phyloP scores from a whole-genome alignment of 2,113 vertebrate species.

The Romanogobio albipinnatus region DNA sequence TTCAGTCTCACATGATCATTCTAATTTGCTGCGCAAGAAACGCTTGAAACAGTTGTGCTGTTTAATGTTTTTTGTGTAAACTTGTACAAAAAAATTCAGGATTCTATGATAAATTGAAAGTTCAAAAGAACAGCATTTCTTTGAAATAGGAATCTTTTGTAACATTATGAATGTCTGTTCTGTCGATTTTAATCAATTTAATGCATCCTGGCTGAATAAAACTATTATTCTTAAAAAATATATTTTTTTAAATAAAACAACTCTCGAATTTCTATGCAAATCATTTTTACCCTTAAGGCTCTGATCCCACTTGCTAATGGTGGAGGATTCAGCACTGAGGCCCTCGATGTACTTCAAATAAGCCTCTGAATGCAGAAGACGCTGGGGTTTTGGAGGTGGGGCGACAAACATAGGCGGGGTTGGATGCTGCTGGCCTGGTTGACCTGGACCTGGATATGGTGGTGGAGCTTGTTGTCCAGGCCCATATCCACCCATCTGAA shows the following conservation, averaged over 20 bases:
- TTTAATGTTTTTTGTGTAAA: not conserved
- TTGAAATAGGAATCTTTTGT: not conserved
- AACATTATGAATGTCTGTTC: not conserved
- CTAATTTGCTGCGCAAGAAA: not conserved
- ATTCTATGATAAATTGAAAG: too few relatives aligned
- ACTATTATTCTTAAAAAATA: not conserved
- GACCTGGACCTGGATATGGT: constrained; percentile 90
- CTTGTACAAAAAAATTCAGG: too few relatives aligned
- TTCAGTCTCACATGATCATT: not conserved
- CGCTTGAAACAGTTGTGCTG: not conserved
- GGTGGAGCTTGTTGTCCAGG: constrained; percentile 92
- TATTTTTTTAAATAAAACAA: not conserved
- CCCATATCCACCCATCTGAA: constrained; percentile 87
- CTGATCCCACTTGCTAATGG: constrained; percentile 98
- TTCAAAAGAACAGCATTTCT: not conserved
- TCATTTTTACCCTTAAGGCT: constrained; percentile 85
- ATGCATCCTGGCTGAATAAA: not conserved
- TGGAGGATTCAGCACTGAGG: constrained; percentile 88
- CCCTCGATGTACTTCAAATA: constrained; percentile 98
- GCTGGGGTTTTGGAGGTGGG: constrained; percentile 94
- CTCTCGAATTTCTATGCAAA: not conserved
- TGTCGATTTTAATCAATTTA: not conserved
- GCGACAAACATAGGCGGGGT: constrained; percentile 94
- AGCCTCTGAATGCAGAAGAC: constrained; percentile 96
- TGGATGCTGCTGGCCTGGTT: constrained; percentile 84